Evolutionary conservation across 2,797 vertebrate genomes (phyloP).

Genomic region (Kryptopterus vitreolus): DNA sequence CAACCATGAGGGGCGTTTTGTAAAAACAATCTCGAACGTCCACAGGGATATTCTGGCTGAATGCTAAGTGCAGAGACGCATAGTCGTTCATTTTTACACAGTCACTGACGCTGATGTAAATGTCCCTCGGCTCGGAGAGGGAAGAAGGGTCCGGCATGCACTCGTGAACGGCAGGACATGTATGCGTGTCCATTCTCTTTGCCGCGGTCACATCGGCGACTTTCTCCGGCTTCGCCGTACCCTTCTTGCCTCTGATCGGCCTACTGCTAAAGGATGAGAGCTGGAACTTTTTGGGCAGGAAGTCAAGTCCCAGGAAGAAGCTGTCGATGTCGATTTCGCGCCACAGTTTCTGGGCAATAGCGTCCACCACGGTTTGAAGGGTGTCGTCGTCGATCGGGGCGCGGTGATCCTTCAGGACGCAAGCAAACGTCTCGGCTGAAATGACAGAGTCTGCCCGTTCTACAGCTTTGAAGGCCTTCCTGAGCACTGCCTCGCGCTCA

Average conservation of each 20-base stretch:
- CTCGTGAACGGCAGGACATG: neutral
- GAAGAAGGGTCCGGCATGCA: constrained; percentile 70
- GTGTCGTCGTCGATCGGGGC: constrained; percentile 53
- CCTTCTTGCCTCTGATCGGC: constrained; percentile 54
- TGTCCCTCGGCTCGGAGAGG: constrained; percentile 68
- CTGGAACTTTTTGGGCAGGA: constrained; percentile 72
- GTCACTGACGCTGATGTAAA: constrained; percentile 72
- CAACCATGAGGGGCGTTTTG: constrained; percentile 82
- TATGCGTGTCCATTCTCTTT: neutral
- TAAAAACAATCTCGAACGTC: constrained; percentile 77
- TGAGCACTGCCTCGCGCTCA: constrained; percentile 69
- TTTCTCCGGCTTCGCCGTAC: neutral
- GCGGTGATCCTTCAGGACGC: constrained; percentile 61
- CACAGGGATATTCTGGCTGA: constrained; percentile 74
- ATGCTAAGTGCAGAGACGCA: constrained; percentile 77
- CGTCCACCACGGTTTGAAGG: constrained; percentile 58
- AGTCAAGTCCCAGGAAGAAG: constrained; percentile 77
- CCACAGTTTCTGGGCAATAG: constrained; percentile 59
- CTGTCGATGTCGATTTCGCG: constrained; percentile 64
- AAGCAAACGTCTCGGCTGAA: constrained; percentile 66
- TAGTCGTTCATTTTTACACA: constrained; percentile 74
- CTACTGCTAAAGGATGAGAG: constrained; percentile 69
- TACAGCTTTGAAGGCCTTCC: constrained; percentile 54
- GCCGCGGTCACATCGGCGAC: no score
- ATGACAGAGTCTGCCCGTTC: constrained; percentile 63